phyloP scores from a whole-genome alignment of 2,888 invertebrate species.

The Drosophila peninsularis region DNA sequence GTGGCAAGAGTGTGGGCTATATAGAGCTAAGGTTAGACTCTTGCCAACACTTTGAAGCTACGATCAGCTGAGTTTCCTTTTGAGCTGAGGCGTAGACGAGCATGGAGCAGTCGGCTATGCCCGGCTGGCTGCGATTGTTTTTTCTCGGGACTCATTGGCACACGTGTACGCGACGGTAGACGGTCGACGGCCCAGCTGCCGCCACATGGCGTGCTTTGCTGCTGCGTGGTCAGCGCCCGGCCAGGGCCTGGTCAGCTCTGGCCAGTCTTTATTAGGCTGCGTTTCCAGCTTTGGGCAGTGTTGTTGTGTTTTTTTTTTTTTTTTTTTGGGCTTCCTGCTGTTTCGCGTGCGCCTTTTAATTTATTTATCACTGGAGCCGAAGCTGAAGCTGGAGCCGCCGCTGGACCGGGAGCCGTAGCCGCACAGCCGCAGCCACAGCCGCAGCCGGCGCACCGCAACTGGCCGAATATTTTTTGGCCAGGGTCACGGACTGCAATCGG shows the following conservation, averaged over 20 bases:
- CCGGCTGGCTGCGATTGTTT: neutral
- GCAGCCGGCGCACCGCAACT: constrained; percentile 16
- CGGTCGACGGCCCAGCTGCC: constrained; percentile 18
- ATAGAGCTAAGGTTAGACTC: neutral
- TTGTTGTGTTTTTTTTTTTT: neutral
- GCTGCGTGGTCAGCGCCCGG: neutral
- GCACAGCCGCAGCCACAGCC: constrained; percentile 34
- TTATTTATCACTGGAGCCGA: constrained; percentile 64
- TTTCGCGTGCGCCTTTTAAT: constrained; percentile 75
- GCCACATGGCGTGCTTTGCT: constrained; percentile 38
- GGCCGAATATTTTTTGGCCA: constrained; percentile 2
- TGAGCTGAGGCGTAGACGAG: neutral
- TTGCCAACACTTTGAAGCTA: too few relatives aligned
- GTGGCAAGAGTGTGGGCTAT: neutral
- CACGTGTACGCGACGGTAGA: constrained; percentile 9
- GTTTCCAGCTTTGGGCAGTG: constrained; percentile 44
- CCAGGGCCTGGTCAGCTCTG: constrained; percentile 21
- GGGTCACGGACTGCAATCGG: constrained; percentile 3
- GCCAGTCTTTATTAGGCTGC: constrained; percentile 73
- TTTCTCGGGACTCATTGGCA: constrained; percentile 8
- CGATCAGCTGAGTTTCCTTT: neutral
- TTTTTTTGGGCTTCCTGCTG: constrained; percentile 49
- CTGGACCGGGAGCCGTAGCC: constrained; percentile 16
- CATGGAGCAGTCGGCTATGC: neutral
- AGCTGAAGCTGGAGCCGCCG: constrained; percentile 14